phyloP scores from a whole-genome alignment of 1,140 invertebrate genomes.

The Drosophila elegans region DNA sequence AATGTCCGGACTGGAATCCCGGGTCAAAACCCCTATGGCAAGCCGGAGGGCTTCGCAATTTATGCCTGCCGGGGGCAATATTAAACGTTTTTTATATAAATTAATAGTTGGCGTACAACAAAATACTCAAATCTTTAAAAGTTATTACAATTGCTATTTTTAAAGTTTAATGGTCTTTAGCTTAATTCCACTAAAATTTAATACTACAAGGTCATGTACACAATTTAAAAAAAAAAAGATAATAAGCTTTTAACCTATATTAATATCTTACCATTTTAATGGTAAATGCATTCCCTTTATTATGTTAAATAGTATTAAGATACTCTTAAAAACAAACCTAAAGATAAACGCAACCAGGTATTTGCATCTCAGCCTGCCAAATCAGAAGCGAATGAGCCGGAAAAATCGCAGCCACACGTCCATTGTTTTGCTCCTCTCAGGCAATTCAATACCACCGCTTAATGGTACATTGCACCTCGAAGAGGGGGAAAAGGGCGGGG shows the following conservation, averaged over 20 bases:
- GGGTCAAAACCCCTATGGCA: constrained; percentile 32
- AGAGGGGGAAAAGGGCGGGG: constrained; percentile 3
- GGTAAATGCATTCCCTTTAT: no score
- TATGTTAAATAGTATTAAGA: no score
- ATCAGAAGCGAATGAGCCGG: constrained; percentile 7
- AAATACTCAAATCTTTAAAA: neutral
- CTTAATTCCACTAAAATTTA: no score
- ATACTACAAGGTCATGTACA: no score
- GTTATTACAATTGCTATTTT: neutral
- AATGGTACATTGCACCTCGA: constrained; percentile 59
- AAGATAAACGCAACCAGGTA: neutral
- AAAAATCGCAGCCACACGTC: constrained; percentile 12
- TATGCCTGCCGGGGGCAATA: constrained; percentile 36
- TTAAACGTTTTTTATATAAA: constrained; percentile 2
- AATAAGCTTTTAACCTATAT: no score
- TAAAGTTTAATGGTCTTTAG: no score
- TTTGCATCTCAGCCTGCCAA: constrained; percentile 6
- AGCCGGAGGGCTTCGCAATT: constrained; percentile 41
- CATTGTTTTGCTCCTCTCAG: constrained; percentile 16
- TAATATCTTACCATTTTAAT: no score
- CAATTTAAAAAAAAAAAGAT: no score
- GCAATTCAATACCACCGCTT: constrained; percentile 58
- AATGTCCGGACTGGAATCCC: constrained; percentile 33
- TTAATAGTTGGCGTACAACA: neutral
- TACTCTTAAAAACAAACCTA: no score